These are phyloP conservation scores for Invenusta paracnida DNA, from an alignment of 2,888 invertebrate species.

Conservation along the genomic window DNA sequence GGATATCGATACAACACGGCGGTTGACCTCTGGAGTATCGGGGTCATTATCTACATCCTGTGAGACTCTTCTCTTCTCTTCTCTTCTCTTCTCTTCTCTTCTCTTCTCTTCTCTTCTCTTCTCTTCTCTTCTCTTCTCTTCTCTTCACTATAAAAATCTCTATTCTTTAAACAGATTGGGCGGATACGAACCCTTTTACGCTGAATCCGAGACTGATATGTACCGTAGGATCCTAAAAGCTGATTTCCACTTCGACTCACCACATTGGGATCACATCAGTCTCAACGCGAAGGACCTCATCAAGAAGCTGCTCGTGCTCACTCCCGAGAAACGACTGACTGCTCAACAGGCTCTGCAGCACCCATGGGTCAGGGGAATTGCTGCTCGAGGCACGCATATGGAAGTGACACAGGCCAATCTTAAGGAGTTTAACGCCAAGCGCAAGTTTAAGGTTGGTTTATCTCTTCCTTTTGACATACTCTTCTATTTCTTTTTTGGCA, in stretches of 20 bases:
- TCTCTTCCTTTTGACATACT: no score
- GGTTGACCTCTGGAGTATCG: conserved; percentile 59
- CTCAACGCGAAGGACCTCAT: conserved; percentile 58
- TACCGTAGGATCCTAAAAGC: conserved; percentile 57
- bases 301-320: conserved; percentile 50
- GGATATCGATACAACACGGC: conserved; percentile 48
- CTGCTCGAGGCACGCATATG: conserved; percentile 51
- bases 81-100: no score
- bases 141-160: no score
- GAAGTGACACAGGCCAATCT: conserved; percentile 53
- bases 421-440: conserved; percentile 56
- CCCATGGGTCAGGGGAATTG: conserved; percentile 55
- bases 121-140: no score
- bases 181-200: conserved; percentile 60
- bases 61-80: conserved; percentile 48
- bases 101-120: no score
- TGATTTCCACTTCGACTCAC: conserved; percentile 54
- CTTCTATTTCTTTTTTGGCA: no score
- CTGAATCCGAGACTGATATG: conserved; percentile 53
- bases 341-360: conserved; percentile 53
- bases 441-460: conserved; percentile 47
- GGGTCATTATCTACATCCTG: conserved; percentile 59
- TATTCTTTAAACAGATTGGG: conserved; percentile 50
- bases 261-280: conserved; percentile 58
- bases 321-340: conserved; percentile 52